Conservation (phyloP, 2,888 invertebrate species). For the Tryphoninae sp. region DNA sequence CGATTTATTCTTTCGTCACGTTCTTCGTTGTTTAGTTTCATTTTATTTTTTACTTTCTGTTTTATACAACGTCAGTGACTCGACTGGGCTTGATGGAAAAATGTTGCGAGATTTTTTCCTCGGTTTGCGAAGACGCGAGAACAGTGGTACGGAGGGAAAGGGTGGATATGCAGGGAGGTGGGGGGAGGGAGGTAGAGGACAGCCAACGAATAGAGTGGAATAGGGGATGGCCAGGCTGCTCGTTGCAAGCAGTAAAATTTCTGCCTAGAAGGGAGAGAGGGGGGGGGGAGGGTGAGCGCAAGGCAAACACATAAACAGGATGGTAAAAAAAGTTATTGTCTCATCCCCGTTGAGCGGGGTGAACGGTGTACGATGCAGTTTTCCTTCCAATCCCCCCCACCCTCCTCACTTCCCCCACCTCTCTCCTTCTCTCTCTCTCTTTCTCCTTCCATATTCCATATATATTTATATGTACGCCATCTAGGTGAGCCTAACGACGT, state of each 20-base stretch:
- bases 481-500: conserved; percentile 41
- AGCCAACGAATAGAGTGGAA: conserved; percentile 29
- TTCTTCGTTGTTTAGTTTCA: neutral
- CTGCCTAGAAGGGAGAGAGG: neutral
- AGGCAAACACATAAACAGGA: conserved; percentile 63
- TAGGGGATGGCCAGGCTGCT: conserved; percentile 31
- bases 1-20: neutral
- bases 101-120: conserved; percentile 15
- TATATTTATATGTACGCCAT: neutral
- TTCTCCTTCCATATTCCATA: neutral
- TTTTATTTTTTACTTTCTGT: neutral
- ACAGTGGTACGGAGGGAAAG: neutral
- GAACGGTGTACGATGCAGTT: conserved; percentile 55
- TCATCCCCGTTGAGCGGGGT: conserved; percentile 28
- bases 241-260: conserved; percentile 52
- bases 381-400: conserved; percentile 25
- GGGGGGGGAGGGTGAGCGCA: conserved; percentile 20
- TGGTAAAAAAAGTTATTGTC: conserved; percentile 69
- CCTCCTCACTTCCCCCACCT: neutral
- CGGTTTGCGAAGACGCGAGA: neutral
- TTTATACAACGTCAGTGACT: neutral
- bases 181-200: neutral
- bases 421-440: neutral
- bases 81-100: neutral
- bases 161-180: neutral